Base-by-base conservation (phyloP, 2,113 vertebrate genomes). In the Amphiprion percula region DNA sequence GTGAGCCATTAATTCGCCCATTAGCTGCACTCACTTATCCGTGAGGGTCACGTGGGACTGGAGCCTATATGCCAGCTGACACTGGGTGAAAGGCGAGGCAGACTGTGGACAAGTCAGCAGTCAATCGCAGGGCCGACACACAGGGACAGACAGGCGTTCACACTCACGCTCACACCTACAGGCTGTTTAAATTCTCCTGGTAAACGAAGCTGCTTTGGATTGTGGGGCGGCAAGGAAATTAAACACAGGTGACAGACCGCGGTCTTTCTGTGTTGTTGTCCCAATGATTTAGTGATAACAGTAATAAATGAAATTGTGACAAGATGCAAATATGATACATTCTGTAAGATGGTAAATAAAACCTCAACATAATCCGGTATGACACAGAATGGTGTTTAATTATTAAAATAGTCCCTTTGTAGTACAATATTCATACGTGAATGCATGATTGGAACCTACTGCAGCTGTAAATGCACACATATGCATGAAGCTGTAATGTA, bases 401-500 rank as follows among this genome's bases (percentile, higher is more conserved):
- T 50, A 4, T 16, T 5, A 44, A 60, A 81, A 73, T 50, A 26
- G 28, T 64, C 53, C 26, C 46, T 49, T 54, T 55, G 30, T 67
- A 60, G 59, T 52, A 24, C 24, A 39, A 19, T 49, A 67, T 39
- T 65, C 52, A 79, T 33, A 59, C 19, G 50, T 72, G 39, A 46
- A 44, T 68, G 30, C 67, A 65, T 67, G 52, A 58, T 59, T 9
- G 37, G 10, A 64, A 59, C 23, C 50, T 8, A 24, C 21, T 16
- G 64, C 52, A 17, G 68, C 28, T 47, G 64, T 41, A 33, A 30
- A 72, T 44, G 5, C 30, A 58, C 39, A 65, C 69, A 77, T 61
- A 70, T 58, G 33, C 52, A 54, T 87, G 44, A 60, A 46, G 54
- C 68, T 77, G 41, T 53, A 37, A 37, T 37, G 7, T 9, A 33